These are phyloP conservation scores for Sternotherus odoratus DNA, from an alignment of 2,797 vertebrate species.

Conservation along the genomic window DNA sequence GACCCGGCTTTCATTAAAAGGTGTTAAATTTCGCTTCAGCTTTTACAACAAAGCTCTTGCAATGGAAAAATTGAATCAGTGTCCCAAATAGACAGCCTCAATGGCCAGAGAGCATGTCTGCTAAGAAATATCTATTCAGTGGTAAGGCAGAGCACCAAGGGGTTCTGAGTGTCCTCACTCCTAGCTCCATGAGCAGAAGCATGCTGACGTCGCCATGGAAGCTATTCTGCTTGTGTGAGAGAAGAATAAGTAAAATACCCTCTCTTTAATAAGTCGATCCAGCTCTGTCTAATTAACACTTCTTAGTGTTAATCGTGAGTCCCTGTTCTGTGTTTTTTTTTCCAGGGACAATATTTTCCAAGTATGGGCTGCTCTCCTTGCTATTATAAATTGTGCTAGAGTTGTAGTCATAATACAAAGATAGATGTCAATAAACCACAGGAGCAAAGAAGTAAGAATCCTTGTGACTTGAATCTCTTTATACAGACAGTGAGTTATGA, in stretches of 20 bases:
- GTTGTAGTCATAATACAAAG: conserved; percentile 75
- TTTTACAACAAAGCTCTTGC: conserved; percentile 61
- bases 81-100: conserved; percentile 24
- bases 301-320: conserved; percentile 77
- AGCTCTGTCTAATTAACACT: conserved; percentile 77
- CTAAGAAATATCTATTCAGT: not conserved
- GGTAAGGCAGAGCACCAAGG: conserved; percentile 38
- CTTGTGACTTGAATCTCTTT: conserved; percentile 49
- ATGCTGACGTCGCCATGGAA: conserved; percentile 50
- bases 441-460: conserved; percentile 66
- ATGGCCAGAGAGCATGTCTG: conserved; percentile 16
- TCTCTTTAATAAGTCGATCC: conserved; percentile 67
- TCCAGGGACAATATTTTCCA: conserved; percentile 70
- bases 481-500: conserved; percentile 60
- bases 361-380: conserved; percentile 69
- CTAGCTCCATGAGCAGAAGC: not conserved
- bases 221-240: conserved; percentile 51
- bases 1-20: conserved; percentile 71
- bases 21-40: conserved; percentile 70
- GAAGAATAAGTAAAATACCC: conserved; percentile 55
- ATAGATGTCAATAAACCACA: conserved; percentile 67
- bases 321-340: conserved; percentile 64
- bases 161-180: conserved; percentile 48
- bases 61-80: conserved; percentile 42
- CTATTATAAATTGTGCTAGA: conserved; percentile 73